Evolutionary conservation across 2,888 invertebrate genomes (phyloP), one percentile per base, ranked within the genome.

Genomic region (Belgica antarctica): DNA sequence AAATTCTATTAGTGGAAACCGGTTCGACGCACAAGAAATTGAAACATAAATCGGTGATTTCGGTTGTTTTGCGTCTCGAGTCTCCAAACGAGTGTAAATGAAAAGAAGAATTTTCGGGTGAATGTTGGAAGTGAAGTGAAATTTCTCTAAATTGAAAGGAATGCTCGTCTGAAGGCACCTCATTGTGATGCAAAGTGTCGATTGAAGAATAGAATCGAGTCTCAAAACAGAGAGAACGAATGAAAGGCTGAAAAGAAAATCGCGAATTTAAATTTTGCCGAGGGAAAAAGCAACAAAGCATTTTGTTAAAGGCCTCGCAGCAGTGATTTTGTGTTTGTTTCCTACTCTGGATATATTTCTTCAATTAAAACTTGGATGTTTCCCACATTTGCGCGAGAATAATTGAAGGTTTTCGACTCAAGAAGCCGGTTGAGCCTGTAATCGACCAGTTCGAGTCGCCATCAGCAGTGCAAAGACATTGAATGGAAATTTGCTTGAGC

Each of bases 131-230:
- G n/a, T n/a, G n/a, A n/a, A n/a, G n/a, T n/a, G n/a, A n/a, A n/a
- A n/a, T n/a, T n/a, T n/a, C n/a, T n/a, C n/a, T n/a, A n/a, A n/a
- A n/a, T n/a, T n/a, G n/a, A n/a, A n/a, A n/a, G n/a, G n/a, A n/a
- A n/a, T n/a, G n/a, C n/a, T n/a, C n/a, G n/a, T n/a, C n/a, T n/a
- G n/a, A n/a, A 22, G 22, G 22, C 22, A 52, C 7, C 22, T 52
- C 52, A 52, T 52, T 52, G 52, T 52, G 22, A 52, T 52, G 52
- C 52, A 52, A 52, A 52, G 22, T 22, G 52, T 52, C 17, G 22
- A 52, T 52, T 17, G 52, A 52, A 52, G 22, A 52, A 52, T 52
- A 52, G 19, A 52, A 52, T 52, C 17, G 52, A 52, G 22, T 22
- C 22, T 52, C n/a, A 31, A 31, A 31, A 31, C 12, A 12, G 12